Percentiles rank a stretch among this genome's conserved stretches.
These are phyloP conservation scores for Drosophila ustulata DNA, from an alignment of 2,888 invertebrate species.

Conservation along the genomic window DNA sequence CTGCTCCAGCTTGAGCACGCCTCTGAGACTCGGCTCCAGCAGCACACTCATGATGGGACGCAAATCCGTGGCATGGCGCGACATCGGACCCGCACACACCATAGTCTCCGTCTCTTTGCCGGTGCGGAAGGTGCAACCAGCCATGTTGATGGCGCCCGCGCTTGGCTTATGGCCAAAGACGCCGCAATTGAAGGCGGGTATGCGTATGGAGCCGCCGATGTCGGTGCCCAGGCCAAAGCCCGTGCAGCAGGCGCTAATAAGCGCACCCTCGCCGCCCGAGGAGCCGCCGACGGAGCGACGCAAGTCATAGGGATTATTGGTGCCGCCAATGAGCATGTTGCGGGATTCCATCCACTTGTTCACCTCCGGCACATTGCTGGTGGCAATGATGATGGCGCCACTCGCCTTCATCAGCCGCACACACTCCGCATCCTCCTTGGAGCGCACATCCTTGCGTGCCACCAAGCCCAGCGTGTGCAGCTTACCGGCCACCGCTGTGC, in stretches of 20 bases:
- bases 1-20: constrained; percentile 87
- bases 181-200: constrained; percentile 94
- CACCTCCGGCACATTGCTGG: constrained; percentile 97
- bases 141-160: constrained; percentile 86
- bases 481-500: constrained; percentile 91
- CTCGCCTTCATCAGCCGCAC: constrained; percentile 90
- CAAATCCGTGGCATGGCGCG: constrained; percentile 92
- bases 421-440: constrained; percentile 91
- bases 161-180: constrained; percentile 93
- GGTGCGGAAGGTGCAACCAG: constrained; percentile 89
- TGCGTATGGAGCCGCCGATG: constrained; percentile 98
- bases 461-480: constrained; percentile 89
- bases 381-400: constrained; percentile 94
- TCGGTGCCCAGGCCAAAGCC: constrained; percentile 95
- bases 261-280: constrained; percentile 93
- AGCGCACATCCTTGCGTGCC: constrained; percentile 87
- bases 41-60: constrained; percentile 89
- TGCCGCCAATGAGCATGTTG: constrained; percentile 95
- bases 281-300: constrained; percentile 96
- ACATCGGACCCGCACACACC: constrained; percentile 93
- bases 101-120: constrained; percentile 90
- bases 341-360: constrained; percentile 96
- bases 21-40: constrained; percentile 85
- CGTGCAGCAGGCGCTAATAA: constrained; percentile 91
- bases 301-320: constrained; percentile 95